Evolutionary conservation across 2,888 invertebrate genomes (phyloP).

Genomic region (Erynnis tages): DNA sequence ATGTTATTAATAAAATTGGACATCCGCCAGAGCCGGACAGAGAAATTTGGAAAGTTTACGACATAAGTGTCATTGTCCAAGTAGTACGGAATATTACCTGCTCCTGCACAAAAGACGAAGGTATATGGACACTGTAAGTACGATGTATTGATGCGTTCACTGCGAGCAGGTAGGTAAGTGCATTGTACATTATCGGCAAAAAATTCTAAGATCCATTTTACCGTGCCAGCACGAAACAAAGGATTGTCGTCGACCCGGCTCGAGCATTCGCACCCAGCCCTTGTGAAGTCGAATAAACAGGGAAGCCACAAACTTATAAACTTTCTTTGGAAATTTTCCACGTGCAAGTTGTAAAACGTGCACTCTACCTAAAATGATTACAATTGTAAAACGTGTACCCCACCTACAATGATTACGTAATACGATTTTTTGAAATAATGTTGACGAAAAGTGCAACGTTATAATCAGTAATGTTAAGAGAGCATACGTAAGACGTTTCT

Average conservation of each 20-base stretch:
- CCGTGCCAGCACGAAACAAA: slow-evolving; percentile 17
- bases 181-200: slow-evolving; percentile 25
- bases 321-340: not conserved
- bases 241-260: slow-evolving; percentile 13
- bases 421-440: no score
- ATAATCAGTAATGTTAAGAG: no score
- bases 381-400: no score
- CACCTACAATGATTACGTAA: no score
- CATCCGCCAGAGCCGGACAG: slow-evolving; percentile 17
- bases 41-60: slow-evolving; percentile 20
- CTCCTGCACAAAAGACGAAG: slow-evolving; percentile 1
- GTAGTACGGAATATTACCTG: slow-evolving; percentile 19
- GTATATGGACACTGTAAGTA: not conserved
- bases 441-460: no score
- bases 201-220: slow-evolving; percentile 16
- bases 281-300: slow-evolving; percentile 1
- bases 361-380: no score
- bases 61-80: slow-evolving; percentile 9
- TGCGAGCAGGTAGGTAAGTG: slow-evolving; percentile 29
- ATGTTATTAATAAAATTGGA: slow-evolving; percentile 31
- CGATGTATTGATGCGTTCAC: slow-evolving; percentile 7
- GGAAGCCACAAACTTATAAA: slow-evolving; percentile 1
- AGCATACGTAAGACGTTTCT: no score
- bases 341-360: no score
- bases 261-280: slow-evolving; percentile 15